Base-by-base conservation (phyloP, 2,888 invertebrate genomes). In the Cepaea hortensis region DNA sequence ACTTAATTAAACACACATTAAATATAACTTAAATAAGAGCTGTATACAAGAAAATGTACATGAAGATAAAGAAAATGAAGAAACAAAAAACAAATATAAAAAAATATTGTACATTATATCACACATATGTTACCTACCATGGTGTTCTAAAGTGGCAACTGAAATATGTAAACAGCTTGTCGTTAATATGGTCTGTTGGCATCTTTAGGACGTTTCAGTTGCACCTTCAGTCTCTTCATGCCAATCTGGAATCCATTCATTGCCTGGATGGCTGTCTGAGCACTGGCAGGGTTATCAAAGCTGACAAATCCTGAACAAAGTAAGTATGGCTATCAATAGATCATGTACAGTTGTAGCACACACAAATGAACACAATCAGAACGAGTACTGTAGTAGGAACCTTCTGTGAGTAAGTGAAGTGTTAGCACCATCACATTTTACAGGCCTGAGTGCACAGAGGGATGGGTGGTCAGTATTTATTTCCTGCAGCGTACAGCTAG, bases 181-280 rank as follows among this genome's bases (percentile, higher is more conserved):
- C 72, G 4, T 81, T 98, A 99, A 97, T 99, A 99, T 95, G 98
- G 98, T 96, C 98, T 96, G 95, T 97, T 98, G 95, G 98, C 98
- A 95, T 98, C 98, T 96, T 98, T 98, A 95, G 99, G 99, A 96
- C 99, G 96, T 96, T 99, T 99, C 95, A 99, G 96, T 96, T 99
- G 99, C 94, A 99, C 99, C 96, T 99, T 99, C 95, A 99, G 97
- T 95, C 99, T 96, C 96, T 99, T 99, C 99, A 99, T 99, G 94
- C 99, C 99, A 95, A 99, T 99, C 96, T 99, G 99, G 96, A 99
- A 99, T 95, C 99, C 99, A 95, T 99, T 99, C 99, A 99, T 99
- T 93, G 99, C 97, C 95, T 99, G 98, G 95, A 99, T 99, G 93
- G 99, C 99, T 92, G 98, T 97, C 95, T 99, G 98, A 95, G 99